Evolutionary conservation across 2,113 vertebrate species (phyloP), one percentile per base, ranked within the genome.

Genomic region (Otolemur garnettii): DNA sequence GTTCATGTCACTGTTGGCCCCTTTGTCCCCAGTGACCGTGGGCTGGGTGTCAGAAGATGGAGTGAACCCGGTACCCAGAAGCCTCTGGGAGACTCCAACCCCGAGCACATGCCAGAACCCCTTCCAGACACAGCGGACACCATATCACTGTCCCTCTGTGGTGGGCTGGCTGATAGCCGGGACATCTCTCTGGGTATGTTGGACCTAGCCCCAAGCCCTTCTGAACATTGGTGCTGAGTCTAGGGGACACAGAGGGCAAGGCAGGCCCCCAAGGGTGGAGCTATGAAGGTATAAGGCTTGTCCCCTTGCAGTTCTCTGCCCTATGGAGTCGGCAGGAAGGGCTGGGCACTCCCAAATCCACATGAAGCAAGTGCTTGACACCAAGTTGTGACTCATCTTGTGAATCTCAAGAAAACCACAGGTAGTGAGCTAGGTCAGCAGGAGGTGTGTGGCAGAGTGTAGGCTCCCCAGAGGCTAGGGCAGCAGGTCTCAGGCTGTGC

Each of bases 61-160:
- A 95, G 98, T 84, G 98, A 99, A 33, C 97, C 97, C n/a, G 86
- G 96, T 68, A 98, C 62, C 59, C 93, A 93, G 96, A 98, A 97
- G 95, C 62, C 96, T 95, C n/a, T 98, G 98, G 62, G 92, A 95
- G 98, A 98, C 97, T 98, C 98, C 71, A 98, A 87, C 2, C 96
- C 98, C 0, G 97, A 98, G 55, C 98, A 97, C 60, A 90, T 98
- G 82, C 97, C 75, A 0, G 99, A 99, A 87, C 97, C 98, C 2
- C 66, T 96, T 42, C 87, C 62, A 0, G 99, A 98, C 82, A 64
- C 83, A 7, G 96, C 98, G 97, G 99, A 99, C 0, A 2, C 50
- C 0, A 87, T 99, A 84, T 98, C 98, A 13, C 98, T 99, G 97
- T 99, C 99, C 0, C 99, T 99, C 42, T 99, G 99, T 0, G 99